phyloP scores from a whole-genome alignment of 2,888 invertebrate species.

The Sphaerophoria taeniata region DNA sequence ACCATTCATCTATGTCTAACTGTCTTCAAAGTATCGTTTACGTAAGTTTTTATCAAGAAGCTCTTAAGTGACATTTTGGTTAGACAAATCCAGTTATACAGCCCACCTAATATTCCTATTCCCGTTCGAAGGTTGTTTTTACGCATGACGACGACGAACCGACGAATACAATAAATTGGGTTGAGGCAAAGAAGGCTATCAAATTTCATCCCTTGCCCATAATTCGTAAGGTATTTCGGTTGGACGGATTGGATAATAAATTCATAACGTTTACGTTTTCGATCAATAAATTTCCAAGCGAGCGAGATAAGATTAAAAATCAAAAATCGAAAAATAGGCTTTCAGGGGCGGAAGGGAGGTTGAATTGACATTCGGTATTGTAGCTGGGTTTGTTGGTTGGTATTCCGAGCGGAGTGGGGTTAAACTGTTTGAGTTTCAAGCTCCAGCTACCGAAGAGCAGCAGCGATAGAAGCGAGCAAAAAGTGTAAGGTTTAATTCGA shows the following conservation, averaged over 20 bases:
- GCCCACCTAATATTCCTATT: neutral
- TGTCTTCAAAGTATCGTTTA: conserved; percentile 49
- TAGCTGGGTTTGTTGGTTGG: neutral
- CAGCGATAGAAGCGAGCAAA: neutral
- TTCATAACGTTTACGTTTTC: conserved; percentile 58
- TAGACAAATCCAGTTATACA: conserved; percentile 58
- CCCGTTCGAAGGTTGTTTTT: neutral
- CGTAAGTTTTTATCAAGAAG: conserved; percentile 50
- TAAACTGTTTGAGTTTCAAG: conserved; percentile 11
- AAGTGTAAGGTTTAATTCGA: conserved; percentile 43
- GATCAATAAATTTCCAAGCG: conserved; percentile 53
- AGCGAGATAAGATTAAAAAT: conserved; percentile 65
- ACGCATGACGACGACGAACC: neutral
- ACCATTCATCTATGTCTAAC: conserved; percentile 12
- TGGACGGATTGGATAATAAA: conserved; percentile 49
- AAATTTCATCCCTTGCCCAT: conserved; percentile 3
- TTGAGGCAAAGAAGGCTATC: no score
- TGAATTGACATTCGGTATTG: neutral
- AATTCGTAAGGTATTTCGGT: neutral
- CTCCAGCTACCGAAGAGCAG: neutral
- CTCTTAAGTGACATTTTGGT: conserved; percentile 61
- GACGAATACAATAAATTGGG: no score
- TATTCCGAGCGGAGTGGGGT: conserved; percentile 11
- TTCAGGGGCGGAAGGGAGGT: no score
- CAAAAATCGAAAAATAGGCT: conserved; percentile 38